Evolutionary conservation across 2,888 invertebrate species (phyloP), one percentile per base, ranked within the genome.

Genomic region (Drosophila leonis): DNA sequence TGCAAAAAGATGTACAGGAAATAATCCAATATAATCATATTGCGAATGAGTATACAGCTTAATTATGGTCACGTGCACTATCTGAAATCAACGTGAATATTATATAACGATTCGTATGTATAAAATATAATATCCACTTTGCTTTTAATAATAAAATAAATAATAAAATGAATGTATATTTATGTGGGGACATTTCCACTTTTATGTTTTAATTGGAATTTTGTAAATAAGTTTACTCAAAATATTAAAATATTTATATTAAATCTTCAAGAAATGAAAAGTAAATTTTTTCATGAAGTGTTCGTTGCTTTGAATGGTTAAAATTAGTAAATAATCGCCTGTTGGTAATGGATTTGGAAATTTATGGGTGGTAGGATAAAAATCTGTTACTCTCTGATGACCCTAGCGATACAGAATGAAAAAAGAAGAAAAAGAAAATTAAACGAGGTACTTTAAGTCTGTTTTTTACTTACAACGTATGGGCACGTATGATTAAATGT

Each of bases 401-500:
- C 35, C 62, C 59, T 63, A 27, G 7, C 13, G 4, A 15, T 4
- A 4, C 24, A 24, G 8, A 13, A 33, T 18, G 18, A 18, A 9
- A 33, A 12, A 4, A 33, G 12, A 33, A 4, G 2, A 24, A 24
- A 24, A 3, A 24, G 24, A 24, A 24, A 24, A 24, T 24, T 3
- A 24, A 4, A 4, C 24, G 24, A 24, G 24, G 24, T 4, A 24
- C 24, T 24, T 24, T 24, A 24, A 24, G 4, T 24, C 4, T 24
- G 24, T 24, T 24, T 24, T 24, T 42, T 18, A 76, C 73, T 52
- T 39, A 78, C 78, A 33, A 12, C 2, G 55, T 42, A 66, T 2
- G 73, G 78, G 39, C 76, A 77, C 1, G 65, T 13, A 18, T 77
- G 78, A 39, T 76, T 65, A 8, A 77, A 0, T 10, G 37, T 42